phyloP scores from a whole-genome alignment of 64 coral and sea anemone species.

The Trachythela sp. region DNA sequence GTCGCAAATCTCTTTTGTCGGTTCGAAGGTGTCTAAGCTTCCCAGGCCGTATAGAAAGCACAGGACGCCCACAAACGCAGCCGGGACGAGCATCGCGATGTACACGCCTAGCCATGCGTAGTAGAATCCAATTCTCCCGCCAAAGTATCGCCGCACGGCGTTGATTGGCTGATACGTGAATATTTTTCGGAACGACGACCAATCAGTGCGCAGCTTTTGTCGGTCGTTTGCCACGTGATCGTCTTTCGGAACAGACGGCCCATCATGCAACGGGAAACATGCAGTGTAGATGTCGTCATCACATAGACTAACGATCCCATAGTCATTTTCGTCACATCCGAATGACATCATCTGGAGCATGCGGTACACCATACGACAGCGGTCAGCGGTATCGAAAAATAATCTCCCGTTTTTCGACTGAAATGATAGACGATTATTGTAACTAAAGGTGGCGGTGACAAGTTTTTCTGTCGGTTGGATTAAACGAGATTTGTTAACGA shows the following conservation, averaged over 20 bases:
- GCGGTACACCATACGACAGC: slow-evolving; percentile 71
- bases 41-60: slow-evolving; percentile 71
- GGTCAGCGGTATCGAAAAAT: slow-evolving; percentile 40
- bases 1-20: slow-evolving; percentile 80
- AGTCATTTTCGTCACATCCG: slow-evolving; percentile 53
- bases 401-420: neutral
- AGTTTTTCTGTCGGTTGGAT: neutral
- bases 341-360: slow-evolving; percentile 65
- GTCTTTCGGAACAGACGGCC: slow-evolving; percentile 26
- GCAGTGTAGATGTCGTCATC: slow-evolving; percentile 61
- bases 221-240: slow-evolving; percentile 46
- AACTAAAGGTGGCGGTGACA: slow-evolving; percentile 18
- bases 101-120: slow-evolving; percentile 91
- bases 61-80: slow-evolving; percentile 62
- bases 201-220: slow-evolving; percentile 46
- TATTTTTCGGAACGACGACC: slow-evolving; percentile 78
- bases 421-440: neutral
- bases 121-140: slow-evolving; percentile 72
- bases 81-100: slow-evolving; percentile 66
- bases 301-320: slow-evolving; percentile 70
- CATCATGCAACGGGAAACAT: slow-evolving; percentile 72
- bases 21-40: slow-evolving; percentile 51
- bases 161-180: slow-evolving; percentile 87
- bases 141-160: slow-evolving; percentile 76
- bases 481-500: neutral